Percentiles rank a stretch among this genome's conserved stretches.
These are phyloP conservation scores for Steatornis caripensis DNA, from an alignment of 2,113 vertebrate species.

Conservation along the genomic window DNA sequence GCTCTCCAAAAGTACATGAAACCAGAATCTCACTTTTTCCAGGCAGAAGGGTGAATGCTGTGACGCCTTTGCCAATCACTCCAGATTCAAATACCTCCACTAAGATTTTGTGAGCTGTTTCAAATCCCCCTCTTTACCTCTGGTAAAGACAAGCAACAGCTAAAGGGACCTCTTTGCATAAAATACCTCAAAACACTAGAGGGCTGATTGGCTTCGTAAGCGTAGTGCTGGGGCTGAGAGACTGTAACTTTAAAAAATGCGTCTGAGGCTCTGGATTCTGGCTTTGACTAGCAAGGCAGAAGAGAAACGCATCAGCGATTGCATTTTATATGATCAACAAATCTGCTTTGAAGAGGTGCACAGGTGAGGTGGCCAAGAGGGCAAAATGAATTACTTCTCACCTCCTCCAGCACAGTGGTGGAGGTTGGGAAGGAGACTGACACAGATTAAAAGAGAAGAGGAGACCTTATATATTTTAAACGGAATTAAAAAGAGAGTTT, in stretches of 20 bases:
- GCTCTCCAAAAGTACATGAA: not conserved
- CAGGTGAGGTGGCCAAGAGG: not conserved
- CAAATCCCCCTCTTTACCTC: not conserved
- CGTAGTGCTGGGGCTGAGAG: not conserved
- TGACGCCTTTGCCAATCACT: not conserved
- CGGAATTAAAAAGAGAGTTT: not conserved
- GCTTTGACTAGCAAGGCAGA: not conserved
- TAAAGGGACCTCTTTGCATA: not conserved
- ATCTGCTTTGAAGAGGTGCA: not conserved
- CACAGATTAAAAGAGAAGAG: not conserved
- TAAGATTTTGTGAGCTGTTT: not conserved
- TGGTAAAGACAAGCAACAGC: not conserved
- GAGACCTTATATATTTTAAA: not conserved
- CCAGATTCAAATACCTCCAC: not conserved
- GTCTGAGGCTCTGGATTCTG: not conserved
- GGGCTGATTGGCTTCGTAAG: not conserved
- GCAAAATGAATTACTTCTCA: not conserved
- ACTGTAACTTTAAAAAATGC: not conserved
- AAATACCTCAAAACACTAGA: conserved; percentile 12
- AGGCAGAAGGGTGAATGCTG: not conserved
- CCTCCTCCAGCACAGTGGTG: not conserved
- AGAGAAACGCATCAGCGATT: not conserved
- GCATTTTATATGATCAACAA: conserved; percentile 7
- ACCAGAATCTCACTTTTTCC: not conserved
- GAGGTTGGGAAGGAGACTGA: not conserved